Evolutionary conservation across 64 coral and sea anemone species (phyloP), one percentile per base, ranked within the genome.

Genomic region (Dendronephthya gigantea): DNA sequence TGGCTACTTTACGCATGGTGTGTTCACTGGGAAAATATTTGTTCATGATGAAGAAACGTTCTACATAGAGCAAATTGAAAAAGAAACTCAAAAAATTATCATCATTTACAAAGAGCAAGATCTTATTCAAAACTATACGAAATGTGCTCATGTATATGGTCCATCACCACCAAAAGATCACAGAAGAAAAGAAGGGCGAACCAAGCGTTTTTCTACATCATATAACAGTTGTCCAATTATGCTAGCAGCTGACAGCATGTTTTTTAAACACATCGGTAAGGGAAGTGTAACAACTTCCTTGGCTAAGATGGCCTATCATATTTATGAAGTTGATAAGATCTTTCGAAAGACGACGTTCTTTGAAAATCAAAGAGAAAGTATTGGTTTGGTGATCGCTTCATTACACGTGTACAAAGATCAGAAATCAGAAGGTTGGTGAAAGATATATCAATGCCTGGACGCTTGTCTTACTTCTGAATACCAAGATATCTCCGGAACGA

Each of bases 321-420:
- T 93, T 35, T 81, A 82, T 28, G 85, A 91, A 82, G 90, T 75
- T 9, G 95, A 98, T 85, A 91, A 85, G 35, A 62, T 91, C 5
- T 98, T 98, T 48, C 84, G 95, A 86, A 30, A 87, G 19, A 98
- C 95, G 9, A 91, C 91, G 40, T 93, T 98, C 17, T 93, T 90
- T 84, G 87, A 90, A 38, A 91, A 91, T n/a, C 86, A 86, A 4
- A 91, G 89, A 13, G 91, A 93, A 86, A 88, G 84, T 37, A 87
- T 98, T 88, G 95, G 95, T 2, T 86, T 98, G 33, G 89, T 76
- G 0, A 88, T 98, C 40, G 89, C 92, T 17, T 89, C 87, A 0
- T 68, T 93, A 16, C 88, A 86, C 4, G 92, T 98, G 7, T 98
- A 75, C 68, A 84, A 91, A 47, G 90, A 98, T 28, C 23, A 40